Base-by-base conservation (phyloP, 2,797 vertebrate genomes). In the Pangasius mekongensis region DNA sequence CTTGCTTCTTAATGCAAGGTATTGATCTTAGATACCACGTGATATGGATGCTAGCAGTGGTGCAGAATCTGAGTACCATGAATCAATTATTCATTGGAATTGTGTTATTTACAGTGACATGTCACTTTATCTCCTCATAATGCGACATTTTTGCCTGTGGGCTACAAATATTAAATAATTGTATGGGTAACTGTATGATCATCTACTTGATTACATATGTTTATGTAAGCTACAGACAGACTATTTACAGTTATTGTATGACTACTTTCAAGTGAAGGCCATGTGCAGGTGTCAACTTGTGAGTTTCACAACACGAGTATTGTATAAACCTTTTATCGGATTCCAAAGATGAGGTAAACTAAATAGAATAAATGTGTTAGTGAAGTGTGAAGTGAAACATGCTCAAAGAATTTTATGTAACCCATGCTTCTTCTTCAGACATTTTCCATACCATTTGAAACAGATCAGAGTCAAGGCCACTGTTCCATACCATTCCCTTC, bases 1-100 rank as follows among this genome's bases (percentile, higher is more conserved):
- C 86, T 92, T 91, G 81, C 62, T 91, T 86, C 88, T 87, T 90
- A 87, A 77, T 87, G 74, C 95, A 95, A 69, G 91, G 88, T 93
- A 97, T 97, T 95, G 96, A 97, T 94, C 88, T 83, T 86, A 92
- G 91, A 89, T 89, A 92, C 93, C 94, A 94, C 87, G 93, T 94
- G 92, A 94, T 93, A 93, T 92, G 91, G 93, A 94, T 93, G 93
- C 93, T 91, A 94, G 94, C 92, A 94, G 92, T 94, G 94, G 94
- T 93, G 93, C 92, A 3, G 33, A 95, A 93, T 87, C 91, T 92
- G 93, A 93, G 90, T 92, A 92, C 90, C 91, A 94, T 91, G 87
- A 91, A 98, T 98, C 91, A 93, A 98, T 82, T 62, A 62, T 62
- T 43, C 6, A 62, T 82, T 43, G 24, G 36, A 43, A 82, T 96